A percentile compares a stretch with the other conserved stretches of the same genome.
Evolutionary conservation across 2,113 vertebrate species (phyloP).

Genomic region (Catharus fuscescens): DNA sequence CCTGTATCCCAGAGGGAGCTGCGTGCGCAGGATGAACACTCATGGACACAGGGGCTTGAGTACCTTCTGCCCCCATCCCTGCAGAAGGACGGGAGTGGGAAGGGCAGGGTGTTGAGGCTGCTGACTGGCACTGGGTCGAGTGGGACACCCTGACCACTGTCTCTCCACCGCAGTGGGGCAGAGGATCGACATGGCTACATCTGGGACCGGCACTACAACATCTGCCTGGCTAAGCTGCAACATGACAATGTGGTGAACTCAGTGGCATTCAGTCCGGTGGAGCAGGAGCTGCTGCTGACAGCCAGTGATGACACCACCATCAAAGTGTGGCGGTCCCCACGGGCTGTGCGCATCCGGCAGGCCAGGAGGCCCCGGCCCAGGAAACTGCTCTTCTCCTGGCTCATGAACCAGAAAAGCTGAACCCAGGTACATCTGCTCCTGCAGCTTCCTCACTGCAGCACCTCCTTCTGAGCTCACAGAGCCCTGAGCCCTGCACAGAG

Average conservation of each 20-base stretch:
- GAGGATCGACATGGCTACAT: constrained; percentile 96
- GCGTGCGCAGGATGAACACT: neutral
- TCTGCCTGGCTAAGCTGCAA: constrained; percentile 91
- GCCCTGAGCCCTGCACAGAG: constrained; percentile 14
- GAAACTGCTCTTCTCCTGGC: constrained; percentile 82
- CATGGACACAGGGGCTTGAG: neutral
- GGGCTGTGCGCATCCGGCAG: constrained; percentile 75
- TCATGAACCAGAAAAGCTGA: constrained; percentile 78
- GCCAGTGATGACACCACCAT: constrained; percentile 93
- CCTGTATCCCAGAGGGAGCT: neutral
- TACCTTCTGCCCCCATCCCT: neutral
- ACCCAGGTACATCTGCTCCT: neutral
- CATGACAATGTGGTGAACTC: constrained; percentile 96
- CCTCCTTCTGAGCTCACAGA: constrained; percentile 19
- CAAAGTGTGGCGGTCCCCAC: constrained; percentile 93
- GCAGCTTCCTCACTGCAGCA: constrained; percentile 37
- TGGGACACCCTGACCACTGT: neutral
- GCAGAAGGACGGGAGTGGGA: fast-evolving
- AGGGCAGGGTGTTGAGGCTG: neutral
- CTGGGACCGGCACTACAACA: constrained; percentile 98
- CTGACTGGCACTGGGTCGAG: neutral
- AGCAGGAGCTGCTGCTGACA: constrained; percentile 93
- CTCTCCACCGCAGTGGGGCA: constrained; percentile 78
- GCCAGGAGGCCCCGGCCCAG: constrained; percentile 49
- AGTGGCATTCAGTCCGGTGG: constrained; percentile 90